phyloP scores from a whole-genome alignment of 2,888 invertebrate species.

The Volucella zonaria region DNA sequence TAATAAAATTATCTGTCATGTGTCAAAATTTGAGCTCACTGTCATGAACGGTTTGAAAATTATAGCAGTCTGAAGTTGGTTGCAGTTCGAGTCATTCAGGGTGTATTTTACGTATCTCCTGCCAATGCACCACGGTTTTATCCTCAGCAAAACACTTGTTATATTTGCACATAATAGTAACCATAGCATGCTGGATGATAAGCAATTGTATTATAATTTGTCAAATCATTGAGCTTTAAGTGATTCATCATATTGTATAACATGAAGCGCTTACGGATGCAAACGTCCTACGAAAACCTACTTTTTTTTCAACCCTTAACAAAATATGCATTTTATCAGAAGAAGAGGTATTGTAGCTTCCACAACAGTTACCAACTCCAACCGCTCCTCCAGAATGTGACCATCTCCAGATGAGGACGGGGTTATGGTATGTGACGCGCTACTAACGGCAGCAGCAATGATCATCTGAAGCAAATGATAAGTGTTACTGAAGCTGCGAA shows the following conservation, averaged over 20 bases:
- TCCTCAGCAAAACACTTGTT: too few relatives aligned
- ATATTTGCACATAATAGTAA: too few relatives aligned
- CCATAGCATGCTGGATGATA: too few relatives aligned
- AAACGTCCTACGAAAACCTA: slow-evolving; percentile 6
- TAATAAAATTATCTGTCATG: too few relatives aligned
- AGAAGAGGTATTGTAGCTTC: neutral
- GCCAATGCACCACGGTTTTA: too few relatives aligned
- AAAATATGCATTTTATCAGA: slow-evolving; percentile 12
- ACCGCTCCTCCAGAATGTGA: neutral
- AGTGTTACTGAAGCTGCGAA: too few relatives aligned
- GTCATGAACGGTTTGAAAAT: too few relatives aligned
- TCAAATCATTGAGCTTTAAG: neutral
- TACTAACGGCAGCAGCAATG: slow-evolving; percentile 4
- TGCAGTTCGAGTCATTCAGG: too few relatives aligned
- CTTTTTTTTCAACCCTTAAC: slow-evolving; percentile 7
- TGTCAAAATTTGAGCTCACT: too few relatives aligned
- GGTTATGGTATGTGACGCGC: neutral
- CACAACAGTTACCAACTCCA: slow-evolving; percentile 3
- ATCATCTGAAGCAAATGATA: neutral
- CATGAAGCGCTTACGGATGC: neutral
- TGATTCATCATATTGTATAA: slow-evolving; percentile 2
- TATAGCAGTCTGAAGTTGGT: too few relatives aligned
- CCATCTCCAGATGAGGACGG: slow-evolving; percentile 1
- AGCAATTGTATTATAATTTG: slow-evolving; percentile 1
- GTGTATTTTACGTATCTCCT: too few relatives aligned